Evolutionary conservation across 1,140 invertebrate species (phyloP), one percentile per base, ranked within the genome.

Genomic region (Panagrolaimus sp.): DNA sequence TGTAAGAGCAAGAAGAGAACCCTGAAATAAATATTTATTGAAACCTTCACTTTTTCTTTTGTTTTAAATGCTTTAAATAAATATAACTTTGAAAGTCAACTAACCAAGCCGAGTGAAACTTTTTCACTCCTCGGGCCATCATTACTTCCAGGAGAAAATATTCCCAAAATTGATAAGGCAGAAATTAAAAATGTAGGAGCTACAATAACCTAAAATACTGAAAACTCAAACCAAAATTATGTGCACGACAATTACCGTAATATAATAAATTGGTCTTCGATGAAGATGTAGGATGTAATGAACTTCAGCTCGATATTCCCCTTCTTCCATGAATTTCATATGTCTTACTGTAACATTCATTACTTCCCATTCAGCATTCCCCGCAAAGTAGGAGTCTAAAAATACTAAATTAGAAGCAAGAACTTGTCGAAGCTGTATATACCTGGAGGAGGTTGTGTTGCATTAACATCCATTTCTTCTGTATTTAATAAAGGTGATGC

Each of bases 281-380:
- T 78, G 72, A 9, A 81, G 64, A 66, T 82, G 80, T 14, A 80
- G 43, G 16, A 80, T 80, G 63, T 82, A 80, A 23, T 80, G 80
- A 16, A 79, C 72, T 67, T 77, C 74, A 38, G 64, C 71, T 27
- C 77, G 48, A 23, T 70, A 67, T 63, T 80, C 73, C 16, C 73
- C 73, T 11, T 78, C 75, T 61, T 80, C 78, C 51, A 70, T 57
- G 53, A 80, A 80, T 23, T 68, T 69, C 72, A 77, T 80, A 44
- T 78, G 61, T 23, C 78, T 48, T 9, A 82, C 80, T 14, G 76
- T 74, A 5, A 80, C 80, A 66, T 82, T 80, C 45, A 82, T 67
- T 13, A 79, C 31, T 63, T 69, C 69, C 75, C 75, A 77, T 61
- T 77, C 75, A 31, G 75, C 75, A 47, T 75, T 75, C 14, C 78